These are phyloP conservation scores for Micronisus gabar DNA, from an alignment of 2,113 vertebrate species.

Conservation along the genomic window DNA sequence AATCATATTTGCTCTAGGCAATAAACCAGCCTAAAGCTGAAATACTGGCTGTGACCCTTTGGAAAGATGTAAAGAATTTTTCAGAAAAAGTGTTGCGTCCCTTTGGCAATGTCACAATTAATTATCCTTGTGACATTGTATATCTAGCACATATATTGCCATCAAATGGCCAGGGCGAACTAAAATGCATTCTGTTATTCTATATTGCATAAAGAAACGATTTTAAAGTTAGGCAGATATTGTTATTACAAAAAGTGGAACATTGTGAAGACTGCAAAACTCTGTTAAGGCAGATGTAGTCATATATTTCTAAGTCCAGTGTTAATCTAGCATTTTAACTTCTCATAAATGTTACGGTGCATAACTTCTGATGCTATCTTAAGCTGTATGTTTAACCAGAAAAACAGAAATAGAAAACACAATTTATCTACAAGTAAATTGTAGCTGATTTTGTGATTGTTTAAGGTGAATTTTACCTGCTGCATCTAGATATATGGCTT, in stretches of 20 bases:
- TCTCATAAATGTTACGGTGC: neutral
- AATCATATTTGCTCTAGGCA: constrained; percentile 22
- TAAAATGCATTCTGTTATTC: neutral
- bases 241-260: neutral
- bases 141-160: neutral
- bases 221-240: neutral
- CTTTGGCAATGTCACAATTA: constrained; percentile 12
- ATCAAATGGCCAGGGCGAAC: neutral
- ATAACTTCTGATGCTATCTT: neutral
- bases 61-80: neutral
- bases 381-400: neutral
- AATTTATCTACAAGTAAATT: neutral
- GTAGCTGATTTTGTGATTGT: neutral
- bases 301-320: neutral
- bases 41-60: neutral
- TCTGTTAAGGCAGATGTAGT: neutral
- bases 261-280: neutral
- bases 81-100: neutral
- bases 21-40: neutral
- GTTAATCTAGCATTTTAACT: neutral
- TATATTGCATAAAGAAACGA: neutral
- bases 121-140: neutral
- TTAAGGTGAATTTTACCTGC: neutral
- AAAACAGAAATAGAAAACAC: neutral
- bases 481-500: neutral